These are phyloP conservation scores for Cordilura impudica DNA, from an alignment of 2,888 invertebrate species.

Conservation along the genomic window DNA sequence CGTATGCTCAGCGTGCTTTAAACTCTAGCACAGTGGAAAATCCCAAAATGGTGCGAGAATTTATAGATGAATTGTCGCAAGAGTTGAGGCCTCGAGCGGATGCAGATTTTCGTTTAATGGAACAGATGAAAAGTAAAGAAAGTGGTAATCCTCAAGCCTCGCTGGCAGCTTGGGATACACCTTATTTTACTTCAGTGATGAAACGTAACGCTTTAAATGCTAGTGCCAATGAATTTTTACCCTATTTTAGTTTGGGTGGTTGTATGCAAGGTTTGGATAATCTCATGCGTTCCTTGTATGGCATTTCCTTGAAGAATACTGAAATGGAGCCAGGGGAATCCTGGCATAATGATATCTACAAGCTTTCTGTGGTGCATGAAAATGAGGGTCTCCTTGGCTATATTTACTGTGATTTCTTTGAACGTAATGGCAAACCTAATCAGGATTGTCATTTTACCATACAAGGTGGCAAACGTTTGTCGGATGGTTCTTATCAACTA, in stretches of 20 bases:
- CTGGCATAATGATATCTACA: constrained; percentile 93
- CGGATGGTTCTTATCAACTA: constrained; percentile 90
- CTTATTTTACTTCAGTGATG: constrained; percentile 88
- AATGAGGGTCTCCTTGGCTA: constrained; percentile 90
- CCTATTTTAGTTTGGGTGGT: constrained; percentile 93
- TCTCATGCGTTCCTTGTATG: constrained; percentile 90
- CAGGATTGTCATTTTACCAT: constrained; percentile 99
- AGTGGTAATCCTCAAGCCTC: constrained; percentile 68
- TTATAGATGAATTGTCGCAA: constrained; percentile 87
- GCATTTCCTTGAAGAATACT: constrained; percentile 86
- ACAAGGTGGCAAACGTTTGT: constrained; percentile 89
- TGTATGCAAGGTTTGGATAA: constrained; percentile 98
- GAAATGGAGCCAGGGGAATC: constrained; percentile 88
- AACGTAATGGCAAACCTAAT: constrained; percentile 92
- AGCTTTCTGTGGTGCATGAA: constrained; percentile 92
- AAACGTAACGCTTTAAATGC: constrained; percentile 85
- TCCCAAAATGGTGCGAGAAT: constrained; percentile 87
- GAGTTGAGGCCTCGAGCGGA: constrained; percentile 84
- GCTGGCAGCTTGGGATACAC: constrained; percentile 90
- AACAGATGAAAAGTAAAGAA: constrained; percentile 82
- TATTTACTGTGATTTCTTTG: constrained; percentile 98
- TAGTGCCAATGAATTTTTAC: constrained; percentile 86
- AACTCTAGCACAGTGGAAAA: constrained; percentile 91
- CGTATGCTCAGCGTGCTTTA: constrained; percentile 93
- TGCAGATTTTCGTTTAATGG: constrained; percentile 87